Percentiles rank a stretch among this genome's conserved stretches.
phyloP scores from a whole-genome alignment of 1,140 invertebrate genomes.

The Battus philenor region DNA sequence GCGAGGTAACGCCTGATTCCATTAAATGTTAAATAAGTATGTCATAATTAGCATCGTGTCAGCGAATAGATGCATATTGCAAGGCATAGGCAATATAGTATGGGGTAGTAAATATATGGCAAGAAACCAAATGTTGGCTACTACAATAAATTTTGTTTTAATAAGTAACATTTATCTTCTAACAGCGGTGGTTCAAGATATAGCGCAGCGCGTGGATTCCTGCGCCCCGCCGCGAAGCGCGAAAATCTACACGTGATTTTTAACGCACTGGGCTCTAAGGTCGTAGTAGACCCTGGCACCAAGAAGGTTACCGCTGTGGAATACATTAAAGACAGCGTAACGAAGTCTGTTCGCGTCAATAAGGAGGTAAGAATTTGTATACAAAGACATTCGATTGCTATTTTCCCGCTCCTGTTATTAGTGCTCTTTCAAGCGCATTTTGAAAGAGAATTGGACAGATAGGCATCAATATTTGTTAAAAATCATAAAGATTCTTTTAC shows the following conservation, averaged over 20 bases:
- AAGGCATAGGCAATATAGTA: too few species aligned
- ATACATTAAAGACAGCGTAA: slow-evolving; percentile 69
- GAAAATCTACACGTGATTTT: slow-evolving; percentile 83
- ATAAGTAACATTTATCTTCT: slow-evolving; percentile 3
- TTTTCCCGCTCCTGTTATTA: not conserved
- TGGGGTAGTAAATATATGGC: too few species aligned
- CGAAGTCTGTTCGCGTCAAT: slow-evolving; percentile 78
- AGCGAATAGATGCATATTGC: too few species aligned
- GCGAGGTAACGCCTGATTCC: too few species aligned
- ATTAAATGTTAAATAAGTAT: too few species aligned
- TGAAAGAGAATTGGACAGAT: too few species aligned
- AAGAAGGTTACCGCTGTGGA: slow-evolving; percentile 77
- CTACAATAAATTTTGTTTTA: too few species aligned
- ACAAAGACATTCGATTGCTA: not conserved
- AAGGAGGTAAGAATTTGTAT: slow-evolving; percentile 79
- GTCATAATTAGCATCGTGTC: too few species aligned
- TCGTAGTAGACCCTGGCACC: slow-evolving; percentile 68
- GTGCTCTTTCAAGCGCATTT: too few species aligned
- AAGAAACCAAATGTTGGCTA: too few species aligned
- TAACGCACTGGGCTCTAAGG: slow-evolving; percentile 80
- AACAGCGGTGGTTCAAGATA: slow-evolving; percentile 80
- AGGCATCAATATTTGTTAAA: too few species aligned
- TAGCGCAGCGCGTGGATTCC: slow-evolving; percentile 86
- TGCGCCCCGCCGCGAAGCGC: slow-evolving; percentile 86
- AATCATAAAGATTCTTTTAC: too few species aligned